Base-by-base conservation (phyloP, 92 coral and sea anemone genomes). In the Epizoanthus scotinus region DNA sequence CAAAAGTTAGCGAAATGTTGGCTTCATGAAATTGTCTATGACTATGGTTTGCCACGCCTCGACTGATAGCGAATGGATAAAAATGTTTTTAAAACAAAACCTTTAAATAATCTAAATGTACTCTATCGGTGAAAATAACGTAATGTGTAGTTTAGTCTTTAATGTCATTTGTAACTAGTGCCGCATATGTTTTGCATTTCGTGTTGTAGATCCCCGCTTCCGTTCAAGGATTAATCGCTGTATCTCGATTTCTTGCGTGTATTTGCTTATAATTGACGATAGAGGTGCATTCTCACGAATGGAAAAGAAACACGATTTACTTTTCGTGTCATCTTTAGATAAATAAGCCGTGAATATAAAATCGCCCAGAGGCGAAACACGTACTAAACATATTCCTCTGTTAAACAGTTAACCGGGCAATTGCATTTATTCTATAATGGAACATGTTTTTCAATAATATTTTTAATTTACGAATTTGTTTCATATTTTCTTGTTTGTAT, bases 21-120 rank as follows among this genome's bases (percentile, higher is more conserved):
- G 56, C 18, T 56, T 75, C 50, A 59, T 75, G 31, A 68, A 59
- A 67, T 75, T 75, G 60, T n/a, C 25, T 5, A 31, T 75, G 21
- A 42, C 24, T 75, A 59, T 75, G 81, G 57, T 68, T 38, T 68
- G 81, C 68, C 81, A 75, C 81, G 69, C 81, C 81, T 75, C 66
- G 55, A 59, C 68, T 59, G 81, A 75, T 40, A 53, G 26, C 20
- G 19, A 19, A 58, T 21, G 56, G 31, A 59, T 59, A 75, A 75
- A 75, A 75, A 20, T 21, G 31, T 38, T 58, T 38, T 74, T 59
- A 34, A 10, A 75, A 59, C 54, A 59, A 75, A 58, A 36, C 18
- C 26, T 25, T 59, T 56, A 36, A 75, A 75, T 14, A 9, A 67
- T 44, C 59, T 20, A 38, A 36, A 20, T 75, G 56, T 75, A 75